Evolutionary conservation across 2,888 invertebrate genomes (phyloP).

Genomic region (Pardosa pseudoannulata): DNA sequence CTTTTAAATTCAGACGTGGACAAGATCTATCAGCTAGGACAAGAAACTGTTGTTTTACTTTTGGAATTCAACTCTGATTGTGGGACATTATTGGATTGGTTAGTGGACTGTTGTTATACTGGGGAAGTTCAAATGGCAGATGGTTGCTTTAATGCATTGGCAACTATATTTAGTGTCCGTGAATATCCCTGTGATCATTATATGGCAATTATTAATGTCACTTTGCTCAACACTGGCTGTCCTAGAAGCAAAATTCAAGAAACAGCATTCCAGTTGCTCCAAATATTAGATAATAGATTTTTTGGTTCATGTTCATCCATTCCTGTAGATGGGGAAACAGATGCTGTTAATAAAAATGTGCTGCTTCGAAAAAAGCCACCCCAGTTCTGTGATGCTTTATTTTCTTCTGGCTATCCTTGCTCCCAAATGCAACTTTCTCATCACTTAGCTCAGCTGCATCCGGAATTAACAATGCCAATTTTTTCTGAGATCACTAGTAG

Average conservation of each 20-base stretch:
- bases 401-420: constrained; percentile 81
- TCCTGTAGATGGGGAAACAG: constrained; percentile 72
- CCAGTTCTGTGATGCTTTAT: constrained; percentile 72
- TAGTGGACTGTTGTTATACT: constrained; percentile 97
- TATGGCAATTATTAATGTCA: constrained; percentile 97
- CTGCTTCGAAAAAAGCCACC: constrained; percentile 50
- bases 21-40: constrained; percentile 85
- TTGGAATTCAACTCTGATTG: constrained; percentile 97
- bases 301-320: constrained; percentile 82
- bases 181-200: constrained; percentile 99
- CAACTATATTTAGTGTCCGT: constrained; percentile 96
- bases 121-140: constrained; percentile 93
- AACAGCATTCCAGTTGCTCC: constrained; percentile 94
- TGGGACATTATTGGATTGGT: constrained; percentile 91
- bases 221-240: constrained; percentile 96
- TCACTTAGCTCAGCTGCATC: constrained; percentile 94
- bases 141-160: constrained; percentile 96
- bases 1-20: constrained; percentile 89
- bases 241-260: constrained; percentile 94
- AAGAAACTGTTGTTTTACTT: constrained; percentile 94
- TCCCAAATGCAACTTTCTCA: constrained; percentile 94
- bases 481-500: constrained; percentile 99
- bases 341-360: constrained; percentile 60
- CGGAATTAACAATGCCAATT: constrained; percentile 99
- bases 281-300: constrained; percentile 93